Evolutionary conservation across 2,888 invertebrate species (phyloP).

Genomic region (Zygogramma bicolorata): DNA sequence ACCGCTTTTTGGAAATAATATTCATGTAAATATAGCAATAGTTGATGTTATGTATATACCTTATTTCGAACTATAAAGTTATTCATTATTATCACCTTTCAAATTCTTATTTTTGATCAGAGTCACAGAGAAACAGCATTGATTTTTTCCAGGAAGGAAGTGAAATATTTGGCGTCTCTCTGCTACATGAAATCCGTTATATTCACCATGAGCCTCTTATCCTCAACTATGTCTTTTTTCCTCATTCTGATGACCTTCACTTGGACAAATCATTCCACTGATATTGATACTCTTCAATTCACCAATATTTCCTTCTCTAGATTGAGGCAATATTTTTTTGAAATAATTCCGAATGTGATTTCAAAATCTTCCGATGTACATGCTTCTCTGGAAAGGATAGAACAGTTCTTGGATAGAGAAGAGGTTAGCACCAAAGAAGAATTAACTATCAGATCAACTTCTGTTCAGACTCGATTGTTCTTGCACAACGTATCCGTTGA

Average conservation of each 20-base stretch:
- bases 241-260: slow-evolving; percentile 52
- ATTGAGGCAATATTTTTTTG: slow-evolving; percentile 38
- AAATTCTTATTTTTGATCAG: too few species aligned
- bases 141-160: slow-evolving; percentile 71
- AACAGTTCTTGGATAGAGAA: slow-evolving; percentile 40
- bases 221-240: slow-evolving; percentile 52
- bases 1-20: too few species aligned
- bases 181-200: slow-evolving; percentile 60
- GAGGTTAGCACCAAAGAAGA: too few species aligned
- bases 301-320: slow-evolving; percentile 43
- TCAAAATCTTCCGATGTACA: slow-evolving; percentile 50
- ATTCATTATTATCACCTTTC: too few species aligned
- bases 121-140: too few species aligned
- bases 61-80: too few species aligned
- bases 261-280: slow-evolving; percentile 45
- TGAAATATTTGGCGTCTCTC: slow-evolving; percentile 69
- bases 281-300: slow-evolving; percentile 51
- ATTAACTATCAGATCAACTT: neutral
- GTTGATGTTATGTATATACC: too few species aligned
- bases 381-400: slow-evolving; percentile 49
- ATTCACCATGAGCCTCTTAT: slow-evolving; percentile 56
- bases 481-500: slow-evolving; percentile 46
- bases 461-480: slow-evolving; percentile 26
- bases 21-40: too few species aligned
- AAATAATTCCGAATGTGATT: slow-evolving; percentile 54